Evolutionary conservation across 2,888 invertebrate genomes (phyloP), one percentile per base, ranked within the genome.

Genomic region (Caenorhabditis imperialis): DNA sequence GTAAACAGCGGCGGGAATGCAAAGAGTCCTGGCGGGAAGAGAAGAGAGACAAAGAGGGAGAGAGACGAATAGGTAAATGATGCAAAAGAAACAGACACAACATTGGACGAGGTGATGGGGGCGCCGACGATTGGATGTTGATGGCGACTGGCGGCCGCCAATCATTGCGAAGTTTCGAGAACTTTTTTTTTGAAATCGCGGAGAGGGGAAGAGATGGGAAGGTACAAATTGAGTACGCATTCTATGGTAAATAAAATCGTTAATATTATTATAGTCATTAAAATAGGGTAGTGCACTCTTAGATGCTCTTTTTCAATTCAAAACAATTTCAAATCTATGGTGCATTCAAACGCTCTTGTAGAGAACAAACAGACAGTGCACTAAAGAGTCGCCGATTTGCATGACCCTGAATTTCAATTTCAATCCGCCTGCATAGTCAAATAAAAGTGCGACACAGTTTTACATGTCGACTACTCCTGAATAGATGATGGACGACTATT

Each of bases 1-100:
- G 62, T 47, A 72, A 72, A 57, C 51, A 72, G 57, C 57, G 27
- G 47, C 60, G 58, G 57, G 58, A 67, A 58, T 58, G 51, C 45
- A 23, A 47, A 40, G 53, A 20, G 58, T 69, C 67, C 58, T 53
- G 69, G 42, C 40, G 38, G 58, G 53, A 20, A 44, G 51, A 62
- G 51, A 62, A 53, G 14, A 51, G 5, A 54, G 25, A 50, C 54
- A 50, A 40, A 53, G 23, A 45, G 47, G 48, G 38, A 38, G 35
- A 33, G 53, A 45, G 23, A 47, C 57, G 50, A 12, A 53, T 27
- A 27, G 38, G 69, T 54, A 40, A 60, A 60, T 60, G 61, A 70
- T 54, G 61, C 48, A 54, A 70, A 60, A 48, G 54, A 44, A 40
- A 70, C 44, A 67, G 65, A 57, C 65, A n/a, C n/a, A 27, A 40